Evolutionary conservation across 2,888 invertebrate species (phyloP).

Genomic region (Epinotia brunnichana): DNA sequence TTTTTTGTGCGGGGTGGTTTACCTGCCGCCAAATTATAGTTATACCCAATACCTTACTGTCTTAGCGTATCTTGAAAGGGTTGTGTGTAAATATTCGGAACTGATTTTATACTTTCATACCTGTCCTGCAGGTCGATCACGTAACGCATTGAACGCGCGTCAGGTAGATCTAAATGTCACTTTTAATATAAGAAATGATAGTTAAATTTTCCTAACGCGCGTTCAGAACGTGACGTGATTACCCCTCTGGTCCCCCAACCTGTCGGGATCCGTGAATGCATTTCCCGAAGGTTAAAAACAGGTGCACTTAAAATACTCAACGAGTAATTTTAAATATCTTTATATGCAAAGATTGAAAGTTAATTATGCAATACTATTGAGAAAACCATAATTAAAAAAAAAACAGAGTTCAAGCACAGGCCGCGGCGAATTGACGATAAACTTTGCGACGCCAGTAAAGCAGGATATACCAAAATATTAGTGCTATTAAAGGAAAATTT

Average conservation of each 20-base stretch:
- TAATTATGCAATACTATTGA: constrained; percentile 15
- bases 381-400: constrained; percentile 32
- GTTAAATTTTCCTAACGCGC: no score
- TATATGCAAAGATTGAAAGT: background rate
- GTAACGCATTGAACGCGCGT: no score
- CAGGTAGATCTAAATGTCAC: no score
- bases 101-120: no score
- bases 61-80: constrained; percentile 1
- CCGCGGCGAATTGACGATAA: constrained; percentile 19
- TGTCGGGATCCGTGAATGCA: no score
- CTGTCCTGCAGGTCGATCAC: no score
- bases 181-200: no score
- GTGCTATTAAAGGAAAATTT: background rate
- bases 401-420: constrained; percentile 11
- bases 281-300: no score
- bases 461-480: background rate
- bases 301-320: background rate
- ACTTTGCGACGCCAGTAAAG: constrained; percentile 31
- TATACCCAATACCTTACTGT: background rate
- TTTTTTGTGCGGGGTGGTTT: background rate
- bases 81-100: background rate
- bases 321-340: background rate
- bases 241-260: no score
- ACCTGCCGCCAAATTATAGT: background rate
- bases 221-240: no score